Evolutionary conservation across 2,113 vertebrate genomes (phyloP).

Genomic region (Lycocorax pyrrhopterus): DNA sequence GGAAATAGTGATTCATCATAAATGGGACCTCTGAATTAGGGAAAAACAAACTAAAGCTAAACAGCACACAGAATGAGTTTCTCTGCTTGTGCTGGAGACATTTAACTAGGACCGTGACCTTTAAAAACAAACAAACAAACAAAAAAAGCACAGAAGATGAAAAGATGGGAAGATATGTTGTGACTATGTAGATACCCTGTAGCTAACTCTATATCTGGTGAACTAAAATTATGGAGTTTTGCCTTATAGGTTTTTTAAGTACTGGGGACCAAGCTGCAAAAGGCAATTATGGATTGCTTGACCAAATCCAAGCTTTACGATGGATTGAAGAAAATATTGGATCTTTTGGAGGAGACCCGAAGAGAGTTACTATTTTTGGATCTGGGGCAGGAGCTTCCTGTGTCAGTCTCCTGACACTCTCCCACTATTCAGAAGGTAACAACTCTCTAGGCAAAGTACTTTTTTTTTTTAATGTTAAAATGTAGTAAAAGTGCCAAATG

Average conservation of each 20-base stretch:
- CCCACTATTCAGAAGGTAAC: conserved; percentile 96
- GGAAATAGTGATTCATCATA: not conserved
- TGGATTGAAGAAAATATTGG: conserved; percentile 98
- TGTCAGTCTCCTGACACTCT: conserved; percentile 92
- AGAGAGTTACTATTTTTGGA: conserved; percentile 95
- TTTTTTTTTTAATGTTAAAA: not conserved
- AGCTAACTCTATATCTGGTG: not conserved
- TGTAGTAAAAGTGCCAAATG: not conserved
- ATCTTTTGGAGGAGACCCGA: conserved; percentile 93
- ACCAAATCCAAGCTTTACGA: conserved; percentile 94
- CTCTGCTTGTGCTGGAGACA: not conserved
- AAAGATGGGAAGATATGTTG: not conserved
- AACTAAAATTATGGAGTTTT: not conserved
- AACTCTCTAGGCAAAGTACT: not conserved
- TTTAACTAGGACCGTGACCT: not conserved
- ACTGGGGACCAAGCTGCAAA: conserved; percentile 96
- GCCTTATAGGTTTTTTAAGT: conserved; percentile 86
- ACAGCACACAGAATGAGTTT: not conserved
- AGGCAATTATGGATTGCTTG: conserved; percentile 95
- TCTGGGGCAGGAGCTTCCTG: conserved; percentile 95
- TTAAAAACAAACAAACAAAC: not conserved
- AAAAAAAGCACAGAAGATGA: not conserved
- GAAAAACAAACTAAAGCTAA: not conserved
- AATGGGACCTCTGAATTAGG: not conserved
- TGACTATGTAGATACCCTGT: conserved; percentile 18